Evolutionary conservation across 2,113 vertebrate species (phyloP).

Genomic region (Thinocorus orbignyianus): DNA sequence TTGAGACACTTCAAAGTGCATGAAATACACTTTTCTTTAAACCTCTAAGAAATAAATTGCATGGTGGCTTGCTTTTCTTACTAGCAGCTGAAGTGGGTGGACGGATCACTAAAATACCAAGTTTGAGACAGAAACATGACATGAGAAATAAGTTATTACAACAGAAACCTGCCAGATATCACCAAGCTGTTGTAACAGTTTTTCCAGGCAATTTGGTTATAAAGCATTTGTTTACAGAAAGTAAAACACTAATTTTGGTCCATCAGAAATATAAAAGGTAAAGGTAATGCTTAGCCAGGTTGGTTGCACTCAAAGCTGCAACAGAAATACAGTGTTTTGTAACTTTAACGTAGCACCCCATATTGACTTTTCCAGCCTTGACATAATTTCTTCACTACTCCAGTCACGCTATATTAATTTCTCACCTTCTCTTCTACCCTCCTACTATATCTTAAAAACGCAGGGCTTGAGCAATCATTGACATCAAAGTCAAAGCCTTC

Average conservation of each 20-base stretch:
- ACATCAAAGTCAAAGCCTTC: constrained; percentile 13
- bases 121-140: constrained; percentile 36
- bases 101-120: constrained; percentile 50
- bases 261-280: neutral
- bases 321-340: neutral
- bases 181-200: constrained; percentile 1
- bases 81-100: neutral
- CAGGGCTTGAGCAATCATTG: neutral
- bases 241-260: neutral
- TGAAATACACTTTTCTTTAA: constrained; percentile 44
- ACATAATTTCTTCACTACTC: neutral
- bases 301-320: neutral
- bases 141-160: constrained; percentile 49
- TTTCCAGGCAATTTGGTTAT: constrained; percentile 27
- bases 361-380: neutral
- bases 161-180: constrained; percentile 36
- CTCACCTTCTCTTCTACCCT: neutral
- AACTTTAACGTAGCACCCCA: neutral
- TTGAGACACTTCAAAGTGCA: neutral
- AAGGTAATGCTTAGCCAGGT: neutral
- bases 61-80: neutral
- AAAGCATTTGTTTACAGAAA: constrained; percentile 13
- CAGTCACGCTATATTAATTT: neutral
- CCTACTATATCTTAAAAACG: neutral
- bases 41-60: constrained; percentile 24